These are phyloP conservation scores for Catamblyrhynchus diadema DNA, from an alignment of 2,797 vertebrate species.

Conservation along the genomic window DNA sequence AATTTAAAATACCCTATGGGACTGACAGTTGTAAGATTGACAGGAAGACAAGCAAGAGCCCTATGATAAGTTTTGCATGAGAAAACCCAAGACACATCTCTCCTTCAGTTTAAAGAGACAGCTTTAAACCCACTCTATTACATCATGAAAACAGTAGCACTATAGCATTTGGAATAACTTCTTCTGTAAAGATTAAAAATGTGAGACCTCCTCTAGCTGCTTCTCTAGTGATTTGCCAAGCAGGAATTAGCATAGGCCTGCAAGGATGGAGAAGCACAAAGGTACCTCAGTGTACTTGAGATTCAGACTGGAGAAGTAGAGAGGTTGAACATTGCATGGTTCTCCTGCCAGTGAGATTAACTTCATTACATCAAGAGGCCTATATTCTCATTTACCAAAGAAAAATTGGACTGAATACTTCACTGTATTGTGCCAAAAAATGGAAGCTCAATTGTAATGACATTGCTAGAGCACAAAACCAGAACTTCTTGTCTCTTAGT, in stretches of 20 bases:
- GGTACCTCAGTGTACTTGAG: background rate
- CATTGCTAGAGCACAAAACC: background rate
- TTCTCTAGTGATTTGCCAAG: background rate
- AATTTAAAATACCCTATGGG: background rate
- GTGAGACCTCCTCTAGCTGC: background rate
- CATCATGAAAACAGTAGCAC: background rate
- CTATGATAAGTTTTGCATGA: background rate
- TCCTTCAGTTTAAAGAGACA: background rate
- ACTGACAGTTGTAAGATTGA: background rate
- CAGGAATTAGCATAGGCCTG: background rate
- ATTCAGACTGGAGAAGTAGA: background rate
- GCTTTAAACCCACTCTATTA: background rate
- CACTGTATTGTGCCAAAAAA: background rate
- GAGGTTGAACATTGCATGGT: background rate
- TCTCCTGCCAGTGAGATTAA: background rate
- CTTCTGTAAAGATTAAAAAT: background rate
- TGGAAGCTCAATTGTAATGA: background rate
- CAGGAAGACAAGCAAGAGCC: background rate
- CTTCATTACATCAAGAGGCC: background rate
- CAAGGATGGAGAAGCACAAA: background rate
- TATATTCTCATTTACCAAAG: background rate
- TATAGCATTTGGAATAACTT: background rate
- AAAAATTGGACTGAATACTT: background rate
- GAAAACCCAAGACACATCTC: background rate
- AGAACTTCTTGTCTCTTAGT: background rate